Conservation (phyloP, 2,888 invertebrate species). For the Eristalis tenax region DNA sequence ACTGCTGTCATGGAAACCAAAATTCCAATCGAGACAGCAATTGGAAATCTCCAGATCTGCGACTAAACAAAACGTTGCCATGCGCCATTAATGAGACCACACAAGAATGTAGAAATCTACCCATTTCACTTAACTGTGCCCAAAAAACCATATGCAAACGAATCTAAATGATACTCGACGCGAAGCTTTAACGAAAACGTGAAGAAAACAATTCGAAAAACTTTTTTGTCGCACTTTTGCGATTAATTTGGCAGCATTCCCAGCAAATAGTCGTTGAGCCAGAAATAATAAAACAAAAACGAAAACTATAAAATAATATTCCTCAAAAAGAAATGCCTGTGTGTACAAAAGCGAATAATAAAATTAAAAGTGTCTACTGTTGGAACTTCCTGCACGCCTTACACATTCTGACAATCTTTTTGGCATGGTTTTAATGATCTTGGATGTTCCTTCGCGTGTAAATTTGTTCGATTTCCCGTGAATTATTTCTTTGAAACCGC, state of each 20-base stretch:
- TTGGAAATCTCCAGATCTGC: too few relatives aligned
- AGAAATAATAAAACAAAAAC: not conserved
- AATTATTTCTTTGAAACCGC: conserved; percentile 20
- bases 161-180: too few relatives aligned
- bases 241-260: not conserved
- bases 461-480: conserved; percentile 49
- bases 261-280: not conserved
- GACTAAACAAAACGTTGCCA: too few relatives aligned
- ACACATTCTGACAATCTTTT: conserved; percentile 32
- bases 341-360: not conserved
- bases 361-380: not conserved
- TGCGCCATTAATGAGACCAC: too few relatives aligned
- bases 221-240: not conserved
- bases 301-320: not conserved
- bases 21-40: too few relatives aligned
- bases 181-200: not conserved
- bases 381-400: not conserved
- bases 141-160: too few relatives aligned
- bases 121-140: too few relatives aligned
- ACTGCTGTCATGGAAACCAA: too few relatives aligned
- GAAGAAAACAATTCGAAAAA: not conserved
- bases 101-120: too few relatives aligned
- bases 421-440: conserved; percentile 48
- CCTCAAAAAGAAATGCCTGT: not conserved
- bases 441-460: conserved; percentile 36